phyloP scores from a whole-genome alignment of 2,797 vertebrate genomes.

The Enteromius thamalakanensis region DNA sequence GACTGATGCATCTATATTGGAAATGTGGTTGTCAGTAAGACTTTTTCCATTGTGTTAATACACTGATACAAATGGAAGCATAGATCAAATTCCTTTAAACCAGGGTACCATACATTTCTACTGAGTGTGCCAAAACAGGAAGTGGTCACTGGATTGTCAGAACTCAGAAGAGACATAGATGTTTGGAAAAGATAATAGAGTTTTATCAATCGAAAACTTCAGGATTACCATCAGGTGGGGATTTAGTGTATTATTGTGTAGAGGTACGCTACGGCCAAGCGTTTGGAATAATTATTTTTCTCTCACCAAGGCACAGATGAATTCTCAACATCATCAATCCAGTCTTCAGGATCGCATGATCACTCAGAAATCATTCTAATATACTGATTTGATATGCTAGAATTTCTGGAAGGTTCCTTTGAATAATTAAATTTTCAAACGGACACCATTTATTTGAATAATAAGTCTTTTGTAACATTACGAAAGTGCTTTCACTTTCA shows the following conservation, averaged over 20 bases:
- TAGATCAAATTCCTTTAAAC: constrained; percentile 63
- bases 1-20: constrained; percentile 69
- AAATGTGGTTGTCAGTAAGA: constrained; percentile 71
- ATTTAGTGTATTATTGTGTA: neutral
- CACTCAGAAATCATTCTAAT: neutral
- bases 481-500: neutral
- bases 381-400: neutral
- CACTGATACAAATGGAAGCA: constrained; percentile 19
- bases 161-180: neutral
- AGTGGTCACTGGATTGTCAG: neutral
- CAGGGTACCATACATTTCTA: constrained; percentile 71
- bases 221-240: neutral
- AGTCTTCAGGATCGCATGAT: neutral
- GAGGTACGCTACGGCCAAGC: neutral
- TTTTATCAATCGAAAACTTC: neutral
- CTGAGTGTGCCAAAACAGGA: neutral
- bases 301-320: neutral
- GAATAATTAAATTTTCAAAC: neutral
- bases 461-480: neutral
- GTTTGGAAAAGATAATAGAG: constrained; percentile 3
- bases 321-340: neutral
- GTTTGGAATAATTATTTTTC: neutral
- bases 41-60: constrained; percentile 66
- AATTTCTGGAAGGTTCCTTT: neutral
- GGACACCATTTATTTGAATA: no score